Percentiles rank a stretch among this genome's conserved stretches.
These are phyloP conservation scores for Trichogramma pretiosum DNA, from an alignment of 1,140 invertebrate genomes.

Conservation along the genomic window DNA sequence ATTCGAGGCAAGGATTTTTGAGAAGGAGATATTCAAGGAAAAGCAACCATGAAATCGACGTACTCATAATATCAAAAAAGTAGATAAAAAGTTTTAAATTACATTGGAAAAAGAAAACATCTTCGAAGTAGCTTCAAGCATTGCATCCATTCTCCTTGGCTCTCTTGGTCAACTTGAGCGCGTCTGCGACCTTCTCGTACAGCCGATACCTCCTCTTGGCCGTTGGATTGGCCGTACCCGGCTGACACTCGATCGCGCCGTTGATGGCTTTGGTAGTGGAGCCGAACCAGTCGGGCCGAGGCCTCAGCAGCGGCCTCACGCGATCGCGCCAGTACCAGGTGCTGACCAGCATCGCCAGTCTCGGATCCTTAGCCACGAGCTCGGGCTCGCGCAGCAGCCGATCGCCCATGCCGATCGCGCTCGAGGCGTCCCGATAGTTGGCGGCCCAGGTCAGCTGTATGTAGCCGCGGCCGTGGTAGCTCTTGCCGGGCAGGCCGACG, in stretches of 20 bases:
- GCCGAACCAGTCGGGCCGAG: neutral
- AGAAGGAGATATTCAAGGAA: no score
- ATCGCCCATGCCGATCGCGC: constrained; percentile 2
- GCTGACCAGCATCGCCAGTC: neutral
- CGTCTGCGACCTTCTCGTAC: neutral
- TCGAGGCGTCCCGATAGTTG: neutral
- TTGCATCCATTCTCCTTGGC: constrained; percentile 2
- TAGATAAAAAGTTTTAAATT: no score
- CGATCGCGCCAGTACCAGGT: constrained; percentile 3
- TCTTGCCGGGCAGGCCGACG: constrained; percentile 1
- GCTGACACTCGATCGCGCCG: neutral
- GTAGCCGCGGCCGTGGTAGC: constrained; percentile 3
- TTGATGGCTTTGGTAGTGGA: constrained; percentile 2
- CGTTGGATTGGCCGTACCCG: neutral
- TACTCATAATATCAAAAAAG: no score
- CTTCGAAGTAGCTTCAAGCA: no score
- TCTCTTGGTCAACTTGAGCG: neutral
- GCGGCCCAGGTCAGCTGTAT: constrained; percentile 9
- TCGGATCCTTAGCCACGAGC: neutral
- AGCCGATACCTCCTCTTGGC: neutral
- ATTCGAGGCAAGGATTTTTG: no score
- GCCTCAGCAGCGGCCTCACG: neutral
- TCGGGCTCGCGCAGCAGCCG: neutral
- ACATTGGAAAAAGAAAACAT: no score
- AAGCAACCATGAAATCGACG: no score